Base-by-base conservation (phyloP, 2,797 vertebrate genomes). In the Poecilia gillii region DNA sequence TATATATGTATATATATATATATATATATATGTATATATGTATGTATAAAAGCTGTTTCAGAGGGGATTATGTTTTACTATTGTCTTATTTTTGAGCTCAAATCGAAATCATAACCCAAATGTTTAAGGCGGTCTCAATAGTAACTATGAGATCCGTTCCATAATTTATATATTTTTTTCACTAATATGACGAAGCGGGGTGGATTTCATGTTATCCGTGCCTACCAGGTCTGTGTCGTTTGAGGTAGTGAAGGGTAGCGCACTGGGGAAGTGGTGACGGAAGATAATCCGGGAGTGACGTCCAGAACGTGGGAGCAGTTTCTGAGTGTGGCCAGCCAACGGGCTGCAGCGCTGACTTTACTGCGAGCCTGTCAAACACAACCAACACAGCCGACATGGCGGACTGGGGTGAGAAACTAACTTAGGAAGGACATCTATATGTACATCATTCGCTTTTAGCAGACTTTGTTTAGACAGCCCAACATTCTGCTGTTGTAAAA, bases 361-460 rank as follows among this genome's bases (percentile, higher is more conserved):
- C 79, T n/a, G 85, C 33, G 73, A 82, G 86, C 84, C 91, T 93
- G 91, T 94, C 91, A 94, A 92, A 94, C 92, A 89, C 85, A 86
- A 89, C 76, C 91, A 83, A 91, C 94, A 93, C 90, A 91, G 90
- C 93, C 93, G 94, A 94, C 94, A 96, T 97, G 95, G 97, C 97
- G 93, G 97, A 97, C 94, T 98, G 97, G 97, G 97, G 97, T 98
- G 86, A 94, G 96, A 92, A 86, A 89, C 70, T 89, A 91, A 84
- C 77, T 93, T 83, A 64, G 78, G 68, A 72, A 81, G 72, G 79
- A 82, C 59, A 78, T 82, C 86, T 55, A 7, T 55, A 72, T 75
- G 49, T 45, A 12, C 74, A 81, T 8, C 79, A 68, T 72, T 49
- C 73, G 73, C 62, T 74, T 46, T 46, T 74, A 64, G 14, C 78